phyloP scores from a whole-genome alignment of 2,113 vertebrate species.

The Chroicocephalus ridibundus region DNA sequence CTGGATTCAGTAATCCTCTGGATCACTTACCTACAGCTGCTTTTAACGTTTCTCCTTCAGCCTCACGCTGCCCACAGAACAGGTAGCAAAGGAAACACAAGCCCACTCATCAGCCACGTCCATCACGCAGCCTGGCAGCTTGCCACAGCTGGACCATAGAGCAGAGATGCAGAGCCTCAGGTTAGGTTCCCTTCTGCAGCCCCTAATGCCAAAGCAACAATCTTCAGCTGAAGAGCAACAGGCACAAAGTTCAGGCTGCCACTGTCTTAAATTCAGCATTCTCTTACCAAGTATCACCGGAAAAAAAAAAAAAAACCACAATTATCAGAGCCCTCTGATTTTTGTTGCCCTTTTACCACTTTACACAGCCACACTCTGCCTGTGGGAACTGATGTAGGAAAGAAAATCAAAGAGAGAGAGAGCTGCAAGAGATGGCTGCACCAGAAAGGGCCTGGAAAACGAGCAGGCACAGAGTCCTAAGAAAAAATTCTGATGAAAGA shows the following conservation, averaged over 20 bases:
- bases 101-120: background rate
- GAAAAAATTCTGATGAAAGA: background rate
- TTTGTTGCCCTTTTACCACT: background rate
- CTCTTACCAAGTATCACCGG: background rate
- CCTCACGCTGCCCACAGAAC: fast-evolving
- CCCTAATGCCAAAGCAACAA: background rate
- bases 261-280: background rate
- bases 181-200: background rate
- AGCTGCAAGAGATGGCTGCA: background rate
- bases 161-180: background rate
- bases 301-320: background rate
- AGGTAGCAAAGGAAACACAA: background rate
- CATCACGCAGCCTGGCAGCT: fast-evolving
- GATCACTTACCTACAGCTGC: background rate
- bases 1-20: background rate
- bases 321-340: background rate
- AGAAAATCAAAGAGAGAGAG: background rate
- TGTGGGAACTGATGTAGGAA: too few relatives aligned
- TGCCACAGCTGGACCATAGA: background rate
- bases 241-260: background rate
- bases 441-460: background rate
- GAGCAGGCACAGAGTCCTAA: background rate
- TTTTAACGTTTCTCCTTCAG: background rate
- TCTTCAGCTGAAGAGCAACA: background rate
- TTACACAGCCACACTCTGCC: background rate